These are phyloP conservation scores for Solen grandis DNA, from an alignment of 1,140 invertebrate genomes.

Conservation along the genomic window DNA sequence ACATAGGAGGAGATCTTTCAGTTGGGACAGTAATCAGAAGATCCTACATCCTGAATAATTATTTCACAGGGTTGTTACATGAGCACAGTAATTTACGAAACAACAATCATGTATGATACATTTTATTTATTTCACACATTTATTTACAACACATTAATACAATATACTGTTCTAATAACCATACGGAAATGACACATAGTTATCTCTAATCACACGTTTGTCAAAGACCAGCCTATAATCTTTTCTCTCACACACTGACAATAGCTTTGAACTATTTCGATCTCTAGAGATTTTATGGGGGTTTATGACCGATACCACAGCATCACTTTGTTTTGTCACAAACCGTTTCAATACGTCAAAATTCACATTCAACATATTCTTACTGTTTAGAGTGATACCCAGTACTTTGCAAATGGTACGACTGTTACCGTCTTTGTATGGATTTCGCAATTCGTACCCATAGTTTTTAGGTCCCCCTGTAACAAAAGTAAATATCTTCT, in stretches of 20 bases:
- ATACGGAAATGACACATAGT: neutral
- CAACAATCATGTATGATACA: too few species aligned
- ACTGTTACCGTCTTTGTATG: neutral
- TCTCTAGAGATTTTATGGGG: neutral
- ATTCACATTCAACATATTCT: slow-evolving; percentile 6
- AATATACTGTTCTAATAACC: slow-evolving; percentile 11
- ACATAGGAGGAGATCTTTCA: too few species aligned
- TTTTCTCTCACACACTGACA: neutral
- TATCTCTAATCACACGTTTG: slow-evolving; percentile 2
- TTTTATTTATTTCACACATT: too few species aligned
- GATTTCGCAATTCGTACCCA: neutral
- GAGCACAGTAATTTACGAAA: too few species aligned
- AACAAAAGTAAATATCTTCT: slow-evolving; percentile 30
- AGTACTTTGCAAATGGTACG: slow-evolving; percentile 8
- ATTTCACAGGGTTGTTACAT: too few species aligned
- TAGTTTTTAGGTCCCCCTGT: slow-evolving; percentile 50
- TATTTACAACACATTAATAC: too few species aligned
- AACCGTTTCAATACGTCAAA: neutral
- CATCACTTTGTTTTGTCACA: neutral
- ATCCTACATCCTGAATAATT: too few species aligned
- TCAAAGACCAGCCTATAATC: neutral
- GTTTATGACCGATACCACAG: neutral
- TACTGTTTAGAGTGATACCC: slow-evolving; percentile 32
- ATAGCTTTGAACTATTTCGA: neutral
- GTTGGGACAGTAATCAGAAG: too few species aligned